A percentile compares a stretch with the other conserved stretches of the same genome.
Conservation (phyloP, 2,797 vertebrate species). For the Lacerta viridis region DNA sequence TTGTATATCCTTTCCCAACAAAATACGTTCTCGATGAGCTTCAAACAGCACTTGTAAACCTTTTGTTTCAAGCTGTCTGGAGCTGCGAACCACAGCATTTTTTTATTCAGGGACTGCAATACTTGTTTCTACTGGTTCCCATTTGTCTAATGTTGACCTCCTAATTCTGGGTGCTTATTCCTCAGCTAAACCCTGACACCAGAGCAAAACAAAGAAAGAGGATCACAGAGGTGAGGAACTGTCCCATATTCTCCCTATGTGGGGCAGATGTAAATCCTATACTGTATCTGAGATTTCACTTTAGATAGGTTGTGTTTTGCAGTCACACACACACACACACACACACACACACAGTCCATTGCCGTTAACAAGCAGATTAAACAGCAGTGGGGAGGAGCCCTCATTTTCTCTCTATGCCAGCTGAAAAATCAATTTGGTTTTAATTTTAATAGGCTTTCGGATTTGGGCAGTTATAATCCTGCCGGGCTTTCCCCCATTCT, state of each 20-base stretch:
- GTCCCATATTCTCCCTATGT: not conserved
- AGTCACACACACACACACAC: not conserved
- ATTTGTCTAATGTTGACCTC: not conserved
- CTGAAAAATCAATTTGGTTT: slow-evolving; percentile 37
- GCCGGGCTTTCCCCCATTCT: slow-evolving; percentile 57
- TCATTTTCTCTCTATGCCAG: slow-evolving; percentile 32
- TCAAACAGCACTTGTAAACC: too few relatives aligned
- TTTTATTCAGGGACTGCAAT: not conserved
- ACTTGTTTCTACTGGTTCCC: not conserved
- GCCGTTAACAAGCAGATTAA: slow-evolving; percentile 51
- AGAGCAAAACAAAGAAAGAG: not conserved
- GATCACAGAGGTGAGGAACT: not conserved
- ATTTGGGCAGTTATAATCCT: slow-evolving; percentile 54
- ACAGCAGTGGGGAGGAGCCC: slow-evolving; percentile 22
- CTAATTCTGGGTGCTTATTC: slow-evolving; percentile 9
- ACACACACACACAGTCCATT: not conserved
- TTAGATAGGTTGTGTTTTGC: not conserved
- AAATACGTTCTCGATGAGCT: not conserved
- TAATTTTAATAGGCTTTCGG: slow-evolving; percentile 33
- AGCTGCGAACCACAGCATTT: not conserved
- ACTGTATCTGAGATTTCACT: not conserved
- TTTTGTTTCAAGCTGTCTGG: not conserved
- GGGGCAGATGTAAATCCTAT: not conserved
- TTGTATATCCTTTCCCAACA: too few relatives aligned
- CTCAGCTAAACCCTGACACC: not conserved